These are phyloP conservation scores for Perizoma flavofasciatum DNA, from an alignment of 2,888 invertebrate genomes.

Conservation along the genomic window DNA sequence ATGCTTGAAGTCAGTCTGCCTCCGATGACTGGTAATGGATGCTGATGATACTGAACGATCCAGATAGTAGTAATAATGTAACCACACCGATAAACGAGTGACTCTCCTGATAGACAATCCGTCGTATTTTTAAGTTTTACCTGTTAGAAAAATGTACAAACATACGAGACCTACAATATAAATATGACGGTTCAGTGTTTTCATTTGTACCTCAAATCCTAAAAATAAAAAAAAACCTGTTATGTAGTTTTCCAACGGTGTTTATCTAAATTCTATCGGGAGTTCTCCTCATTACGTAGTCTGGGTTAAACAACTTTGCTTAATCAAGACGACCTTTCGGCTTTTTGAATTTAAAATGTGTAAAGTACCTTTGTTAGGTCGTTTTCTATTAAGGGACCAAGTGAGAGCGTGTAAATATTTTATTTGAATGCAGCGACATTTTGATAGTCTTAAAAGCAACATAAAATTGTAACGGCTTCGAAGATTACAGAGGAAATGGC, in stretches of 20 bases:
- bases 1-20: no score
- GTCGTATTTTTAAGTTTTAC: no score
- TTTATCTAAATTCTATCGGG: constrained; percentile 15
- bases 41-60: no score
- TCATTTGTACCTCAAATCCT: no score
- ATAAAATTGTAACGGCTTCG: neutral
- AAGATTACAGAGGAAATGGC: neutral
- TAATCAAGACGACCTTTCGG: constrained; percentile 18
- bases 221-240: constrained; percentile 6
- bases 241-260: constrained; percentile 14
- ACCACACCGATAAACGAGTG: no score
- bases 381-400: constrained; percentile 9
- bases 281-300: constrained; percentile 18
- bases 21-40: no score
- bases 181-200: no score
- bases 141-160: no score
- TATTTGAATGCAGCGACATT: neutral
- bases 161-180: no score
- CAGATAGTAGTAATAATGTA: no score
- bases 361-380: constrained; percentile 6
- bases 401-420: constrained; percentile 1
- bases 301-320: constrained; percentile 17
- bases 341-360: constrained; percentile 24
- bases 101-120: no score
- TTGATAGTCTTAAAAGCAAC: neutral